Evolutionary conservation across 2,113 vertebrate genomes (phyloP).

Genomic region (Lophochroa leadbeateri): DNA sequence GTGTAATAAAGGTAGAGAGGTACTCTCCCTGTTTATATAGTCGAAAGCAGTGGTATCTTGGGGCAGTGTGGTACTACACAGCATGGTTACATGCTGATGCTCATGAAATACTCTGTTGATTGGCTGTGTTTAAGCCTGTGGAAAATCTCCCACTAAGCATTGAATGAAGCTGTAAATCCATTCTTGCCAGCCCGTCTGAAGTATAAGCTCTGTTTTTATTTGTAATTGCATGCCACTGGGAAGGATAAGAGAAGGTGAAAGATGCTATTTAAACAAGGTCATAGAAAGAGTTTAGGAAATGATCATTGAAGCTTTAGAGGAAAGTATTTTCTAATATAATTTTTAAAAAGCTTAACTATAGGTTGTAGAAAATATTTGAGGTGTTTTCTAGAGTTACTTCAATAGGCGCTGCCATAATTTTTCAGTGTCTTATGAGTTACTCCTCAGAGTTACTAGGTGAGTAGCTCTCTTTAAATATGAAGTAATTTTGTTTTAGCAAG

Average conservation of each 20-base stretch:
- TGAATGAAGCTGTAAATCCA: neutral
- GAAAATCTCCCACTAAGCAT: neutral
- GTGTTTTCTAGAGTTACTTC: neutral
- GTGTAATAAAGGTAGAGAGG: neutral
- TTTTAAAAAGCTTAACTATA: neutral
- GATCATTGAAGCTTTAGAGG: neutral
- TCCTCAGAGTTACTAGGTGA: neutral
- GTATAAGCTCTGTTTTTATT: neutral
- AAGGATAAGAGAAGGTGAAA: neutral
- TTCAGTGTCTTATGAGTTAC: neutral
- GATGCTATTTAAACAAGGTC: neutral
- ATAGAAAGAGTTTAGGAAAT: neutral
- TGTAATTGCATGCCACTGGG: neutral
- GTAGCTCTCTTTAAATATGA: neutral
- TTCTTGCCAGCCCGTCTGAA: neutral
- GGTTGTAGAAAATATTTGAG: neutral
- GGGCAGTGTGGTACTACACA: neutral
- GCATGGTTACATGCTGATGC: accelerated
- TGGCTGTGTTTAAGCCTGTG: neutral
- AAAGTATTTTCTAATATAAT: neutral
- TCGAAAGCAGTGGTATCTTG: neutral
- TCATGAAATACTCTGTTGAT: neutral
- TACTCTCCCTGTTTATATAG: neutral
- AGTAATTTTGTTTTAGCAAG: neutral
- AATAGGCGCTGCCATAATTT: neutral